Evolutionary conservation across 2,888 invertebrate species (phyloP).

Genomic region (Eilema depressum): DNA sequence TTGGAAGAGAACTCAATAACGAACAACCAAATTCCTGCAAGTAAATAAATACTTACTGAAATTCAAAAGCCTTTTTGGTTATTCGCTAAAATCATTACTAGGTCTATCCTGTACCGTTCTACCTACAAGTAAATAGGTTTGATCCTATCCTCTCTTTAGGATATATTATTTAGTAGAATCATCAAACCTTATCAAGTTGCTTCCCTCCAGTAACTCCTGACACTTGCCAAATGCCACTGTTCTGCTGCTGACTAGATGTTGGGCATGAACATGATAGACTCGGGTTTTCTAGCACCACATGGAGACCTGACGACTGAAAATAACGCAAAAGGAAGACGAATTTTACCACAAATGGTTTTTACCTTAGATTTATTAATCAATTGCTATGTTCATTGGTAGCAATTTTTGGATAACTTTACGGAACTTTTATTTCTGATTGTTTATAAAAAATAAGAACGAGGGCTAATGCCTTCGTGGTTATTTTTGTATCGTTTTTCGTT

Average conservation of each 20-base stretch:
- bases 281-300: conserved; percentile 75
- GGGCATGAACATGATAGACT: conserved; percentile 76
- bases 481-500: too few relatives aligned
- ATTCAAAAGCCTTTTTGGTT: too few relatives aligned
- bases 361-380: background rate
- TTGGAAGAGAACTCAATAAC: conserved; percentile 74
- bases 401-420: background rate
- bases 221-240: conserved; percentile 80
- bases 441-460: too few relatives aligned
- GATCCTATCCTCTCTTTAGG: too few relatives aligned
- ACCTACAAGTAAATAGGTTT: too few relatives aligned
- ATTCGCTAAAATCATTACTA: too few relatives aligned
- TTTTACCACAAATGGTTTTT: background rate
- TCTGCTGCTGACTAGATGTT: conserved; percentile 62
- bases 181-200: conserved; percentile 72
- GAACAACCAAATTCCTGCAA: conserved; percentile 77
- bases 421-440: too few relatives aligned
- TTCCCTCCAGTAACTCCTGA: conserved; percentile 78
- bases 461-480: too few relatives aligned
- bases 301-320: conserved; percentile 75
- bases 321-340: background rate
- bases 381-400: background rate
- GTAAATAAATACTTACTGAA: background rate
- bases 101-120: too few relatives aligned
- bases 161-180: background rate